Percentiles rank a stretch among this genome's conserved stretches.
phyloP scores from a whole-genome alignment of 2,113 vertebrate genomes.

The Lates calcarifer region DNA sequence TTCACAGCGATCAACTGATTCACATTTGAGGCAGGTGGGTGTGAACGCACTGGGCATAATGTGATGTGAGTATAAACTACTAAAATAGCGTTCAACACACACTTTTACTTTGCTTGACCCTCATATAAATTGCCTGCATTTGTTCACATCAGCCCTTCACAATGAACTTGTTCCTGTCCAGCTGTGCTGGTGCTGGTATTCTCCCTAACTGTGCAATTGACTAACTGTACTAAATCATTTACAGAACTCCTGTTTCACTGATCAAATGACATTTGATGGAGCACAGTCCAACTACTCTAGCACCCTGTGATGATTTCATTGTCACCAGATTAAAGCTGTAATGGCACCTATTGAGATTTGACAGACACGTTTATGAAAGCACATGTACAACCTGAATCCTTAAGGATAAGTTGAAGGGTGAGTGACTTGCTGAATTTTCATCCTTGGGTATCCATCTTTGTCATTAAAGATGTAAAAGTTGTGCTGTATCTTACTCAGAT shows the following conservation, averaged over 20 bases:
- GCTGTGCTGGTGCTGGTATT: constrained; percentile 21
- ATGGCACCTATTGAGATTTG: constrained; percentile 20
- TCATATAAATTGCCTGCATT: constrained; percentile 10
- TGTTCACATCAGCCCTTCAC: constrained; percentile 28
- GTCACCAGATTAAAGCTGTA: constrained; percentile 33
- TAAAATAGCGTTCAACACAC: background rate
- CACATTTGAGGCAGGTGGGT: background rate
- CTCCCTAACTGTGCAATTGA: constrained; percentile 30
- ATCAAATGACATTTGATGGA: background rate
- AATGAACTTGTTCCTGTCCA: constrained; percentile 31
- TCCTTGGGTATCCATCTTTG: constrained; percentile 32
- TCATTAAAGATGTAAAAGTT: constrained; percentile 34
- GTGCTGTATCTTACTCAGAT: background rate
- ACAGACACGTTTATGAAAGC: constrained; percentile 4
- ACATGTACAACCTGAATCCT: background rate
- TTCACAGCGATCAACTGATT: background rate
- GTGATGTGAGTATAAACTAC: background rate
- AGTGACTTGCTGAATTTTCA: constrained; percentile 22
- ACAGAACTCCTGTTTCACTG: background rate
- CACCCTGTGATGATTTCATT: constrained; percentile 31
- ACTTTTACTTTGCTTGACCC: constrained; percentile 6
- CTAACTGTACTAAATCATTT: constrained; percentile 13
- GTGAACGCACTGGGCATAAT: background rate
- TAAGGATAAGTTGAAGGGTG: constrained; percentile 3
- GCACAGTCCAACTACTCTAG: constrained; percentile 28